Evolutionary conservation across 2,797 vertebrate genomes (phyloP).

Genomic region (Acomys russatus): DNA sequence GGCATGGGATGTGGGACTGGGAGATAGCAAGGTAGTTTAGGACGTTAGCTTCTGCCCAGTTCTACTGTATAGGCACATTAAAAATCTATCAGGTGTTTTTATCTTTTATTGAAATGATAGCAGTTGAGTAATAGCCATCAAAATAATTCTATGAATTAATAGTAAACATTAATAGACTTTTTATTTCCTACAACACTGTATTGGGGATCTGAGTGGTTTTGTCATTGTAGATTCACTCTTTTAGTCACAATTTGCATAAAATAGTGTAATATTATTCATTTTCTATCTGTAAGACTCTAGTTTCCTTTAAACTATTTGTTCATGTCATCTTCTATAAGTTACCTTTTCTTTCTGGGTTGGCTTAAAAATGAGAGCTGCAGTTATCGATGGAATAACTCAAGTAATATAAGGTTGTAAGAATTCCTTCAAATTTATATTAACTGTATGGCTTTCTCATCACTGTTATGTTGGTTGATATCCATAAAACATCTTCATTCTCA

Average conservation of each 20-base stretch:
- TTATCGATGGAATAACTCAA: background rate
- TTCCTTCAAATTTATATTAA: constrained; percentile 14
- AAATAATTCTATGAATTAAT: too few relatives aligned
- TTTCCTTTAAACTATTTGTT: constrained; percentile 2
- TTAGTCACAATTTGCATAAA: background rate
- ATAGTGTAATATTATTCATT: background rate
- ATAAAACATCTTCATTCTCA: background rate
- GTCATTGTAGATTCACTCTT: background rate
- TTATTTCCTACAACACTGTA: too few relatives aligned
- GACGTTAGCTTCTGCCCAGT: too few relatives aligned
- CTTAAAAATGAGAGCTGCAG: background rate
- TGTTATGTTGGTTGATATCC: background rate
- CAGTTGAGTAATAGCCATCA: too few relatives aligned
- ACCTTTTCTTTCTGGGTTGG: background rate
- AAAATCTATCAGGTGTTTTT: too few relatives aligned
- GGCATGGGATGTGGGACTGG: too few relatives aligned
- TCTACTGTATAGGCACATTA: too few relatives aligned
- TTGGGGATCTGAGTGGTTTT: background rate
- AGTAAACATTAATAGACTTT: too few relatives aligned
- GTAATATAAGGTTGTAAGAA: background rate
- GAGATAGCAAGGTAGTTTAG: too few relatives aligned
- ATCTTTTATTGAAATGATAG: too few relatives aligned
- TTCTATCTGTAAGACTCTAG: constrained; percentile 26
- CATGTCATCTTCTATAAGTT: background rate
- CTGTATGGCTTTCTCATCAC: background rate